Conservation (phyloP, 2,888 invertebrate genomes). For the Troilus luridus region DNA sequence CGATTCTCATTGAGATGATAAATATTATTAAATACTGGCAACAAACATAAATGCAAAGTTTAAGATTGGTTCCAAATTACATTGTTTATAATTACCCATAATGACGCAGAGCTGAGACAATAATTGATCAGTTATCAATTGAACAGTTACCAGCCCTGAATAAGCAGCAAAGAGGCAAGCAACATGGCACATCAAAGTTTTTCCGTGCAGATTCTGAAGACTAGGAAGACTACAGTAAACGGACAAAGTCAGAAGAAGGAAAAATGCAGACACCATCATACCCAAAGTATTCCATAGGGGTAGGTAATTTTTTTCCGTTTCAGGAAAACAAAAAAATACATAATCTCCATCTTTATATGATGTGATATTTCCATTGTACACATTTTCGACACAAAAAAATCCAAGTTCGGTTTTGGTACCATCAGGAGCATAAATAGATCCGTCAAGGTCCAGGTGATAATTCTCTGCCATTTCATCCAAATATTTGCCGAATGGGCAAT, state of each 20-base stretch:
- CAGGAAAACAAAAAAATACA: constrained; percentile 68
- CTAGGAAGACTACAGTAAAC: constrained; percentile 78
- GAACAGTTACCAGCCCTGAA: constrained; percentile 74
- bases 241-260: constrained; percentile 76
- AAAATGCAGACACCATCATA: constrained; percentile 76
- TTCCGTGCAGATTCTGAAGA: constrained; percentile 81
- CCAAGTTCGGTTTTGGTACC: constrained; percentile 43
- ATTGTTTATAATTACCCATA: constrained; percentile 71
- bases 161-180: constrained; percentile 78
- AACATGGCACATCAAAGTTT: constrained; percentile 81
- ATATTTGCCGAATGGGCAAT: constrained; percentile 34
- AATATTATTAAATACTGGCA: background rate
- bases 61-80: background rate
- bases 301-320: constrained; percentile 20
- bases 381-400: constrained; percentile 68
- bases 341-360: constrained; percentile 63
- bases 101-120: constrained; percentile 70
- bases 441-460: constrained; percentile 23
- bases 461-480: background rate
- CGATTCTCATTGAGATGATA: background rate
- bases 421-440: constrained; percentile 46
- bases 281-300: constrained; percentile 66
- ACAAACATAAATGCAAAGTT: background rate
- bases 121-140: constrained; percentile 66
- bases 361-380: constrained; percentile 61